Base-by-base conservation (phyloP, 1,140 invertebrate genomes). In the Ceratitis capitata region DNA sequence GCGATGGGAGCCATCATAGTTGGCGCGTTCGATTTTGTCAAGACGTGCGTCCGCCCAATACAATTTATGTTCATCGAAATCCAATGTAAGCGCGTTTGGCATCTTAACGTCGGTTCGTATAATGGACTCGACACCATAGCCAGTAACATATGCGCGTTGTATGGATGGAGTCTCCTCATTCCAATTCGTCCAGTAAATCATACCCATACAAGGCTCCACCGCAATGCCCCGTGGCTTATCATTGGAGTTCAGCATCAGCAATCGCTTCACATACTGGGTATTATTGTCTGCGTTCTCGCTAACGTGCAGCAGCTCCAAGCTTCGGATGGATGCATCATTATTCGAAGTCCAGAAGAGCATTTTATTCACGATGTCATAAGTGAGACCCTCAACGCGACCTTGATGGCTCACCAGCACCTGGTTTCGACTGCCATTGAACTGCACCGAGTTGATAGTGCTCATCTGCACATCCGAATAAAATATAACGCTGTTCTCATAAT, bases 381-480 rank as follows among this genome's bases (percentile, higher is more conserved):
- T 95, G 87, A 98, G 91, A 19, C 97, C 97, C 93, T 98, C 97
- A 1, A 97, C 96, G 0, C 96, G 95, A 3, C 96, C 96, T 92
- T 95, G 95, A 85, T 94, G 95, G 93, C 95, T 94, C 1, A 96
- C 93, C 64, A 98, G 91, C 19, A 95, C 93, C 26, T 92, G 92
- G 90, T 97, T 95, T 2, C 94, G 93, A 16, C 93, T 94, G 56
- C 97, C 97, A 92, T 98, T 96, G 92, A 97, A 98, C 89, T 94
- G 93, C n/a, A 97, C 96, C 56, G 94, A 93, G 91, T 96, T 96
- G 87, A 98, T 97, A 82, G 96, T 95, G 74, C 96, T 96, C 86
- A 94, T 92, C 88, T 97, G 96, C 87, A 98, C 97, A 91, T 98
- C 97, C 1, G 97, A 97, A 92, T 97, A 98, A 92, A 96, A 98